Percentiles rank a stretch among this genome's conserved stretches.
Evolutionary conservation across 2,888 invertebrate genomes (phyloP).

Genomic region (Anoncus sp.): DNA sequence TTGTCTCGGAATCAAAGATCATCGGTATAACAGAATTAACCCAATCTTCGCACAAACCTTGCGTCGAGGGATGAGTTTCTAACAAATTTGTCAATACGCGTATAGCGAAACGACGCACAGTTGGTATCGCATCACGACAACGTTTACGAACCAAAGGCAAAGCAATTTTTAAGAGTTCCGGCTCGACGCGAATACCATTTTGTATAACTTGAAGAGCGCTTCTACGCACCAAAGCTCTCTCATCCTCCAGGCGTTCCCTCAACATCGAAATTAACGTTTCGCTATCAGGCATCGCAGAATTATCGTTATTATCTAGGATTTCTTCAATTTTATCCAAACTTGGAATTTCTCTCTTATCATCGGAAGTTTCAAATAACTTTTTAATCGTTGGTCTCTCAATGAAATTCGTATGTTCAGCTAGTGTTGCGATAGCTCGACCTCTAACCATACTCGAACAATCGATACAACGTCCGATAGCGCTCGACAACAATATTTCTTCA

Average conservation of each 20-base stretch:
- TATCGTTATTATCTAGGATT: slow-evolving; percentile 68
- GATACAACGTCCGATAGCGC: slow-evolving; percentile 84
- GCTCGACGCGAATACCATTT: slow-evolving; percentile 71
- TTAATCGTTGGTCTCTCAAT: slow-evolving; percentile 56
- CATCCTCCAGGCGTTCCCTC: slow-evolving; percentile 83
- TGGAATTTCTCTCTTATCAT: slow-evolving; percentile 63
- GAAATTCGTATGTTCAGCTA: slow-evolving; percentile 84
- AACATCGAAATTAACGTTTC: too few species aligned
- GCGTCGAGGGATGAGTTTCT: slow-evolving; percentile 80
- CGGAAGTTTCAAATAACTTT: slow-evolving; percentile 65
- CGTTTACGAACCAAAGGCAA: slow-evolving; percentile 72
- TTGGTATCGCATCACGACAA: slow-evolving; percentile 84
- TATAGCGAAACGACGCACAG: slow-evolving; percentile 84
- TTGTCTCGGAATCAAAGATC: slow-evolving; percentile 85
- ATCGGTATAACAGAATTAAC: slow-evolving; percentile 84
- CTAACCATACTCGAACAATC: slow-evolving; percentile 87
- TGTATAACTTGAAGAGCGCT: slow-evolving; percentile 75
- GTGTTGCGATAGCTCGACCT: slow-evolving; percentile 86
- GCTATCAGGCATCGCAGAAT: slow-evolving; percentile 75
- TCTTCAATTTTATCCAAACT: slow-evolving; percentile 68
- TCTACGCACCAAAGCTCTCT: slow-evolving; percentile 84
- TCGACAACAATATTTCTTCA: slow-evolving; percentile 82
- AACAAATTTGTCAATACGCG: slow-evolving; percentile 84
- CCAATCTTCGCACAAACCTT: slow-evolving; percentile 82
- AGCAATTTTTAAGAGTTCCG: slow-evolving; percentile 64